A percentile compares a stretch with the other conserved stretches of the same genome.
phyloP scores from a whole-genome alignment of 1,140 invertebrate genomes.

The Camponotus floridanus region DNA sequence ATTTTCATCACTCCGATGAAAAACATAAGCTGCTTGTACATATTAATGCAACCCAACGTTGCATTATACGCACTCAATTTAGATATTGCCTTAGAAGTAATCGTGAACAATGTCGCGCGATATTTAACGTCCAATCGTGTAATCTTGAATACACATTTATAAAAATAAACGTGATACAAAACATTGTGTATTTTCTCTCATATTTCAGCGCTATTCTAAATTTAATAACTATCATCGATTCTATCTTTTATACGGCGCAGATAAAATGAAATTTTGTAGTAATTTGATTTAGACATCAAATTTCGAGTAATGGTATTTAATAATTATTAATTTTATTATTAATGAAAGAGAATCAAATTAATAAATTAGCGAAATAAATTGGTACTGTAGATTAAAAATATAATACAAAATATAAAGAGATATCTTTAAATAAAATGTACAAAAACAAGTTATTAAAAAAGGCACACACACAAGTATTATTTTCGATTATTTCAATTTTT shows the following conservation, averaged over 20 bases:
- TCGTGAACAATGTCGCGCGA: conserved; percentile 4
- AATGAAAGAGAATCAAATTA: neutral
- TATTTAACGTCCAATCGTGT: conserved; percentile 3
- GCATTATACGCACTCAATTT: conserved; percentile 27
- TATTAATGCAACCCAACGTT: conserved; percentile 39
- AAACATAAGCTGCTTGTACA: conserved; percentile 34
- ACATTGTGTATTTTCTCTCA: conserved; percentile 40
- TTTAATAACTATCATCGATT: conserved; percentile 42
- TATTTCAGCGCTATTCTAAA: conserved; percentile 53
- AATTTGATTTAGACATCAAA: neutral
- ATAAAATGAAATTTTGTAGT: neutral
- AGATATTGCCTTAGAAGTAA: conserved; percentile 20
- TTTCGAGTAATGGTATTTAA: neutral
- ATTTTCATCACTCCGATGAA: conserved; percentile 34
- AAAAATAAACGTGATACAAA: conserved; percentile 65
- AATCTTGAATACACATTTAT: neutral
- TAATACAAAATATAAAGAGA: neutral
- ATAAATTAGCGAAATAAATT: neutral
- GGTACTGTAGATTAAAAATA: neutral
- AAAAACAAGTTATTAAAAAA: too few relatives aligned
- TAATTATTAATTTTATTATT: neutral
- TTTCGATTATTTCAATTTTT: too few relatives aligned
- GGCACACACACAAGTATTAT: too few relatives aligned
- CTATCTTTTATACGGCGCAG: too few relatives aligned
- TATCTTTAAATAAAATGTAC: neutral